Conservation (phyloP, 2,113 vertebrate genomes). For the Macaca mulatta region DNA sequence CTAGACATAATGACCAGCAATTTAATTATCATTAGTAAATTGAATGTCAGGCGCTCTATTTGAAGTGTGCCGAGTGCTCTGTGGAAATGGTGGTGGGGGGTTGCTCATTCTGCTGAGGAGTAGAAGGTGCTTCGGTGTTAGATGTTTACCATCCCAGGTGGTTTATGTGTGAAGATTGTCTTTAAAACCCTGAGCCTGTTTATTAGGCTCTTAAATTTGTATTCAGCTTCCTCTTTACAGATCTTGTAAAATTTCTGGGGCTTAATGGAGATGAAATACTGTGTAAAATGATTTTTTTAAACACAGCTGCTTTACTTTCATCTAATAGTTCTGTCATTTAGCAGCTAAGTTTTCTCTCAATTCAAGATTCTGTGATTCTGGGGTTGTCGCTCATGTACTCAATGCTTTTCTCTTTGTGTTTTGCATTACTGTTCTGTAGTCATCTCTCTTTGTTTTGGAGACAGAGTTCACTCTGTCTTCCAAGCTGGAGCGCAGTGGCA, state of each 20-base stretch:
- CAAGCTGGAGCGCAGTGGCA: no score
- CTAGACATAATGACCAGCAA: not conserved
- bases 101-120: not conserved
- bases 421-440: not conserved
- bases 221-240: constrained; percentile 31
- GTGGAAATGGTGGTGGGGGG: not conserved
- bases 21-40: not conserved
- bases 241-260: not conserved
- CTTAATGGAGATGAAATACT: not conserved
- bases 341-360: not conserved
- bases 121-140: not conserved
- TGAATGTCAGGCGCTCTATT: not conserved
- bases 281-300: not conserved
- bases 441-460: not conserved
- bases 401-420: not conserved
- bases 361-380: constrained; percentile 29
- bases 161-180: not conserved
- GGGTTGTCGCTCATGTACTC: constrained; percentile 22
- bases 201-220: not conserved
- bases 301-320: not conserved
- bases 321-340: not conserved
- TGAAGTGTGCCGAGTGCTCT: not conserved
- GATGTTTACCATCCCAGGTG: not conserved
- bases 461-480: no score
- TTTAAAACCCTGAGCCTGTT: not conserved